A percentile compares a stretch with the other conserved stretches of the same genome.
Conservation (phyloP, 1,140 invertebrate genomes). For the Atta texana region DNA sequence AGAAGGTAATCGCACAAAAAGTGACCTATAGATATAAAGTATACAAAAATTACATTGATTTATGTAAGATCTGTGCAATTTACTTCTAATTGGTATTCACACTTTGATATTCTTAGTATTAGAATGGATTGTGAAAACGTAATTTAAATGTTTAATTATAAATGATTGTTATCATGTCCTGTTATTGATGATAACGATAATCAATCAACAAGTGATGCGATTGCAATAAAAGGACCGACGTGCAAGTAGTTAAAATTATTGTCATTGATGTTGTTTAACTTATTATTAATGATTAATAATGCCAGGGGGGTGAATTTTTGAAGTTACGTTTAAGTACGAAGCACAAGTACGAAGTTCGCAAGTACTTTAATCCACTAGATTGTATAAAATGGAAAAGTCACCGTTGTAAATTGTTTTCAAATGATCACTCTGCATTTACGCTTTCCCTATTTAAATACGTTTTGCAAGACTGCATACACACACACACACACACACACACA, state of each 20-base stretch:
- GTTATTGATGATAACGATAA: background rate
- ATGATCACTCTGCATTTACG: constrained; percentile 30
- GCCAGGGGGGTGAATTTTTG: background rate
- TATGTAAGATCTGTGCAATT: background rate
- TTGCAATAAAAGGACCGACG: constrained; percentile 32
- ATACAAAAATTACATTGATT: constrained; percentile 16
- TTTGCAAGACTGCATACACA: constrained; percentile 20
- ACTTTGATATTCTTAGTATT: constrained; percentile 13
- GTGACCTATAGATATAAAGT: background rate
- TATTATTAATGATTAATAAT: constrained; percentile 46
- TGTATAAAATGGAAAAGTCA: constrained; percentile 60
- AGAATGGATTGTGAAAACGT: constrained; percentile 11
- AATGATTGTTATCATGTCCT: background rate
- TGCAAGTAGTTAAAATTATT: constrained; percentile 71
- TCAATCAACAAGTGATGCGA: background rate
- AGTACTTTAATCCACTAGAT: constrained; percentile 54
- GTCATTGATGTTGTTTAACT: constrained; percentile 67
- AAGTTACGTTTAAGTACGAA: constrained; percentile 44
- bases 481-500: too few species aligned
- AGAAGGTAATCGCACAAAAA: background rate
- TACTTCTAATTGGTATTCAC: background rate
- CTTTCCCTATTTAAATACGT: constrained; percentile 40
- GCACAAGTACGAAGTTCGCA: constrained; percentile 36
- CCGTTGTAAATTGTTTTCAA: constrained; percentile 42
- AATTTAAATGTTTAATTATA: constrained; percentile 17